These are phyloP conservation scores for Sternotherus odoratus DNA, from an alignment of 2,797 vertebrate genomes.

Conservation along the genomic window DNA sequence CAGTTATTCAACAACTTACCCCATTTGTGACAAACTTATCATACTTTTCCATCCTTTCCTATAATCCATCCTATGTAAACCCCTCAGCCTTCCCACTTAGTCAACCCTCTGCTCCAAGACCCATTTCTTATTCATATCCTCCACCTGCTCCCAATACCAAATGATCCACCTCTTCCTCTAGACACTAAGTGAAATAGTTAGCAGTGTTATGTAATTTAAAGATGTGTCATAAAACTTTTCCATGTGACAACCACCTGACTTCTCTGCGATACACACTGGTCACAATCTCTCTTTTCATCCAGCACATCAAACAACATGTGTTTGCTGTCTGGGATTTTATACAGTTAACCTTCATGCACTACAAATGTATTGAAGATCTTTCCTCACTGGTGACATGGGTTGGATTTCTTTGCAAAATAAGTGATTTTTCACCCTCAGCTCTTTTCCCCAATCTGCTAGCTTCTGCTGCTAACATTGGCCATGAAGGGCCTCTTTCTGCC, in stretches of 20 bases:
- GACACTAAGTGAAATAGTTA: background rate
- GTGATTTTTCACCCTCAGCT: background rate
- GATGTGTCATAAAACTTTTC: background rate
- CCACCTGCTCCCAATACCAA: background rate
- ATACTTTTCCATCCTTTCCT: background rate
- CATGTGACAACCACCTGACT: background rate
- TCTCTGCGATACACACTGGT: background rate
- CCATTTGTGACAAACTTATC: background rate
- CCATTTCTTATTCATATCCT: background rate
- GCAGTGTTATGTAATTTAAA: background rate
- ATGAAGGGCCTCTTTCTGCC: no score
- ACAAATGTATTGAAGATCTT: background rate
- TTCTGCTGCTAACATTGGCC: no score
- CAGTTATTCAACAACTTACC: background rate
- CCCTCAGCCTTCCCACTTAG: background rate
- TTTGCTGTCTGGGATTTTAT: background rate
- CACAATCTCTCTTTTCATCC: background rate
- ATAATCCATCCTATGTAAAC: background rate
- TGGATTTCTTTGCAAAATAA: background rate
- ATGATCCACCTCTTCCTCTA: background rate
- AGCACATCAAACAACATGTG: background rate
- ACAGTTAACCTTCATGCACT: background rate
- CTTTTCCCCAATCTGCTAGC: no score
- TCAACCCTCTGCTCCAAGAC: background rate
- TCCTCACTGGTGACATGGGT: background rate